Evolutionary conservation across 2,113 vertebrate genomes (phyloP), one percentile per base, ranked within the genome.

Genomic region (Brachyistius frenatus): DNA sequence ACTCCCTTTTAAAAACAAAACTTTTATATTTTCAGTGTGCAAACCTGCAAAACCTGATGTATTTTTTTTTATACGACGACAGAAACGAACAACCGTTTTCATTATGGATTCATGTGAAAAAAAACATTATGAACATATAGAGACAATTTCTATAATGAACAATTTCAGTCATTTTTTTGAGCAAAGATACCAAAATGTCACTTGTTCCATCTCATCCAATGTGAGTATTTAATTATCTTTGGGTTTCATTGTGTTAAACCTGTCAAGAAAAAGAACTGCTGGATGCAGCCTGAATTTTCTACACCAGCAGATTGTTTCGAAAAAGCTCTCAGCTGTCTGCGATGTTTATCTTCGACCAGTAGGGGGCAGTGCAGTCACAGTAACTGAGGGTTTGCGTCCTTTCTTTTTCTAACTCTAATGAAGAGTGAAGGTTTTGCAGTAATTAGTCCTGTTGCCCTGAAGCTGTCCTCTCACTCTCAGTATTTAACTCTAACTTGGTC

Each of bases 291-390:
- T 23, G 23, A 23, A 23, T 23, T 23, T 23, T 23, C 23, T 23
- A 23, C 23, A 23, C 23, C 23, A 23, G 23, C 23, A 23, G 23
- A 23, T 23, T 23, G 23, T 23, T 23, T 23, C 10, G 10, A 3
- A 13, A 13, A 11, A 13, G 4, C 10, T 11, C 10, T 13, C 41
- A 44, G 41, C 41, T 44, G 41, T 11, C 41, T 77, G 69, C 35
- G 78, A 6, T 75, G 2, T 11, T 5, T 1, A 1, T 8, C 0
- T 61, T 32, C 35, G 50, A 0, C 78, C 78, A 65, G 37, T 32
- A 63, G 6, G 81, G 31, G 61, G 78, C 61, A 87, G 78, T n/a
- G 35, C 30, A 52, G 30, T 5, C 68, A 35, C 47, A 74, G 1
- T 8, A 14, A 50, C 46, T 23, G 23, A 23, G 23, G 23, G 23